Base-by-base conservation (phyloP, 2,113 vertebrate species). In the Geothlypis trichas region DNA sequence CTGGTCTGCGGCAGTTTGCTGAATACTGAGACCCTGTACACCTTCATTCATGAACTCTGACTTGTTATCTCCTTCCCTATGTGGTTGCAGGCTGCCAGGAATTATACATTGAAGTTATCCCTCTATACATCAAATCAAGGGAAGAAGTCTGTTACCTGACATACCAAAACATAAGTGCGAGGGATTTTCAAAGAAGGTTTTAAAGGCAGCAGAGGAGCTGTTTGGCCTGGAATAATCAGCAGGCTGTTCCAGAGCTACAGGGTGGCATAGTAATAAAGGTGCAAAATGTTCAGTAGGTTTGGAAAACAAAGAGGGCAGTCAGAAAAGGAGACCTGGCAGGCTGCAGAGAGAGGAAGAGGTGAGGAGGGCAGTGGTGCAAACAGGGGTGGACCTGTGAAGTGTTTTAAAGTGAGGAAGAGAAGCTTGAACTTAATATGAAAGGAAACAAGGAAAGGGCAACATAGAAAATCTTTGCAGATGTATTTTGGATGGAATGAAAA, bases 241-340 rank as follows among this genome's bases (percentile, higher is more conserved):
- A 87, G 42, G 31, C 18, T 96, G 89, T 96, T 94, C 30, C 58
- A 83, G 69, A 78, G 22, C 74, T 95, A 76, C 74, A 90, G 78
- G 87, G 93, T 95, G 89, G 84, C 69, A 72, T 11, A 68, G 67
- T 57, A 55, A 75, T 95, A 96, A 85, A 75, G 55, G 61, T 84
- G 59, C 2, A 90, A 93, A 93, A 31, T 58, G 16, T 84, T 87
- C 54, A 27, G 55, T 16, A 44, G 44, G 37, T 57, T 84, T 2
- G 1, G 37, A 41, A 84, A 39, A 91, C 87, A 94, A 94, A 90
- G 68, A 83, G 6, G 81, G 59, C 33, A 89, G 65, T 91, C 82
- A 95, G 90, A 23, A 84, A 52, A 76, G 27, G 21, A 65, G 49
- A 42, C 18, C 51, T 85, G 77, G 39, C 15, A 59, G 46, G 27